Base-by-base conservation (phyloP, 1,140 invertebrate genomes). In the Ditylenchus dipsaci region DNA sequence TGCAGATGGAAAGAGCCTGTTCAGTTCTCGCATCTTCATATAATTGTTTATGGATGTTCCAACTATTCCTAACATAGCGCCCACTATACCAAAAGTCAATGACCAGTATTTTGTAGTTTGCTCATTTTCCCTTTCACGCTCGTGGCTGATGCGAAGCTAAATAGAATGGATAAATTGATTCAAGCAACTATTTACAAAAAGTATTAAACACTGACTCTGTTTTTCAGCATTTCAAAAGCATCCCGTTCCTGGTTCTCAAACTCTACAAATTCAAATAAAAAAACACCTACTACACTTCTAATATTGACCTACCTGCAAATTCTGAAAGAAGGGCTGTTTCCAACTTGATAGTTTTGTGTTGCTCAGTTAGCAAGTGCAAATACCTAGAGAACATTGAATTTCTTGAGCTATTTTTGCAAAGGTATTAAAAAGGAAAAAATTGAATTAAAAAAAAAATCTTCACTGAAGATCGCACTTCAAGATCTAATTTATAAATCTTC, bases 51-150 rank as follows among this genome's bases (percentile, higher is more conserved):
- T 84, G 1, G 88, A 87, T 5, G 87, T 88, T 30, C 88, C 89
- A 5, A 88, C 78, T 69, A 90, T 88, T 21, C 89, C 89, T 7
- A 90, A 84, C 0, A 87, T 80, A 30, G 89, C 89, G 21, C 89
- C 89, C 49, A 89, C 80, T 72, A 90, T 84, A 5, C 89, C 90
- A 17, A 88, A 89, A 23, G 89, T 87, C 57, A 90, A 86, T 62
- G 89, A 89, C 88, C 89, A 90, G 77, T 90, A 90, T 82, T 90
- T 90, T 65, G 89, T 90, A 72, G 88, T 85, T 79, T 90, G 89
- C 15, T 88, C 88, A 78, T 89, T 88, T 1, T 88, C 87, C 53
- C 89, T 80, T 81, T 90, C 89, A 69, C 88, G 86, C 76, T 90
- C 89, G 76, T 90, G 89, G 66, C 88, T 88, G 17, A 89, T 86